These are phyloP conservation scores for Cryptoprocta ferox DNA, from an alignment of 2,797 vertebrate genomes.

Conservation along the genomic window DNA sequence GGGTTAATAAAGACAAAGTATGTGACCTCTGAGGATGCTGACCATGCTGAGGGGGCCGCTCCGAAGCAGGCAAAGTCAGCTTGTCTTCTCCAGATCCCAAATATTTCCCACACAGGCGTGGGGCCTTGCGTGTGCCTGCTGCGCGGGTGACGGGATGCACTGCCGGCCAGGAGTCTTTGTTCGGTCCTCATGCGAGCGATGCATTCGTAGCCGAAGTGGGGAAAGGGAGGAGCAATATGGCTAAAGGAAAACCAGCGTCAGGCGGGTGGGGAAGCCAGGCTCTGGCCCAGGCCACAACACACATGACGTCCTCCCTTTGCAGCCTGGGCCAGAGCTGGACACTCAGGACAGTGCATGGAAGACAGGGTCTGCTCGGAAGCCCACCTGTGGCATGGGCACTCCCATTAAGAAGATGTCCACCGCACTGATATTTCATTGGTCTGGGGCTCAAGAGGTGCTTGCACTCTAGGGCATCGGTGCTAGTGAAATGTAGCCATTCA, in stretches of 20 bases:
- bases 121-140: background rate
- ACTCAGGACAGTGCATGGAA: accelerated
- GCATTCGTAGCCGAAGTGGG: accelerated
- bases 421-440: background rate
- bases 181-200: background rate
- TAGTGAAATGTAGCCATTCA: background rate
- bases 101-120: background rate
- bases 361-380: background rate
- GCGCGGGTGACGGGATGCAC: background rate
- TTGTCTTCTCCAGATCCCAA: background rate
- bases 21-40: too few relatives aligned
- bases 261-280: background rate
- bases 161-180: background rate
- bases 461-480: background rate
- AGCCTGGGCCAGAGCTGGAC: too few relatives aligned
- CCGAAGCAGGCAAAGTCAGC: background rate
- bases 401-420: background rate
- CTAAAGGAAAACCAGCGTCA: accelerated
- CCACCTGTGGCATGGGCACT: background rate
- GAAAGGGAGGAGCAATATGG: background rate
- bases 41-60: too few relatives aligned
- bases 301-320: background rate
- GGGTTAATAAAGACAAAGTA: background rate
- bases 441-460: background rate
- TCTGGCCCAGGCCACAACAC: background rate